phyloP scores from a whole-genome alignment of 2,888 invertebrate species.

The Strigamia transsilvanica region DNA sequence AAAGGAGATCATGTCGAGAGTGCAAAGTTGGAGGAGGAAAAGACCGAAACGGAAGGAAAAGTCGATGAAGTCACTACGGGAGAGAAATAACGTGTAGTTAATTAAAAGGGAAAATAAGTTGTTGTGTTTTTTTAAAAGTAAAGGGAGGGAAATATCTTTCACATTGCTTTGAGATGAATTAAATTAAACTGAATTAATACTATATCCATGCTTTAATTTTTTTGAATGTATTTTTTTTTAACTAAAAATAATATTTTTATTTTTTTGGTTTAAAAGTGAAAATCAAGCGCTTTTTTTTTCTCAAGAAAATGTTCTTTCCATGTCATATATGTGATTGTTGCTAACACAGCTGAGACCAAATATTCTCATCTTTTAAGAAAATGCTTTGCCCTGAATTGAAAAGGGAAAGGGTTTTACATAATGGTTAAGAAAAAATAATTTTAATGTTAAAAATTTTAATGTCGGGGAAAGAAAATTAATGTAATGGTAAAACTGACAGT shows the following conservation, averaged over 20 bases:
- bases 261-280: not conserved
- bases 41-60: slow-evolving; percentile 34
- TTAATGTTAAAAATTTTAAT: not conserved
- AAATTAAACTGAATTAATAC: not conserved
- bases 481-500: not conserved
- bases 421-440: not conserved
- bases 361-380: slow-evolving; percentile 12
- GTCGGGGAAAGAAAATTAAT: not conserved
- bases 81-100: slow-evolving; percentile 27
- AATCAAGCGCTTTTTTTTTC: not conserved
- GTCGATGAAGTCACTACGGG: not conserved
- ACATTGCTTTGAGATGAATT: slow-evolving; percentile 16
- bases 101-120: not conserved
- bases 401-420: not conserved
- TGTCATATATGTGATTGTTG: slow-evolving; percentile 47
- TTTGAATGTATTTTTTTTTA: slow-evolving; percentile 3
- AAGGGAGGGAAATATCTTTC: not conserved
- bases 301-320: slow-evolving; percentile 25
- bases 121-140: not conserved
- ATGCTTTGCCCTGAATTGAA: slow-evolving; percentile 19
- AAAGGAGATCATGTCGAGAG: slow-evolving; percentile 37
- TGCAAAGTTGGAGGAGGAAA: slow-evolving; percentile 21
- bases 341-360: slow-evolving; percentile 44
- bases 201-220: slow-evolving; percentile 27
- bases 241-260: not conserved